A percentile compares a stretch with the other conserved stretches of the same genome.
Conservation (phyloP, 1,140 invertebrate species). For the Zelostemma sp. region DNA sequence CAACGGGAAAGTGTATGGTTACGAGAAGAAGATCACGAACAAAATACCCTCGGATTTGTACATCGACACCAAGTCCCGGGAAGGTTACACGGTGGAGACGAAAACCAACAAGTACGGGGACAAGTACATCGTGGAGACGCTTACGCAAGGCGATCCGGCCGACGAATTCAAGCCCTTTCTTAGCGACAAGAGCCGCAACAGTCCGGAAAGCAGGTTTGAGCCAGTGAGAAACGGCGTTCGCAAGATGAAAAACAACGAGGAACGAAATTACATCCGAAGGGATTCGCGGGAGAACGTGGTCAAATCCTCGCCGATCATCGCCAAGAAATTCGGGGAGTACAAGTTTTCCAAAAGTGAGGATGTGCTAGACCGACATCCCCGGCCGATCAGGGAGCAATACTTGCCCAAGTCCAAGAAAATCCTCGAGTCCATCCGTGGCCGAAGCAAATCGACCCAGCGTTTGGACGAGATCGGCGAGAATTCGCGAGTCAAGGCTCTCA, state of each 20-base stretch:
- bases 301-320: conserved; percentile 38
- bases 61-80: conserved; percentile 52
- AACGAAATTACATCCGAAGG: conserved; percentile 27
- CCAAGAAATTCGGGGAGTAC: conserved; percentile 55
- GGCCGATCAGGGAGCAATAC: conserved; percentile 39
- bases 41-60: conserved; percentile 56
- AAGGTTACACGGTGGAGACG: conserved; percentile 72
- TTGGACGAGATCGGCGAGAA: conserved; percentile 38
- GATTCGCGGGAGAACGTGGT: conserved; percentile 32
- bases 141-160: conserved; percentile 57
- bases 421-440: conserved; percentile 58
- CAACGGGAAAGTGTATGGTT: conserved; percentile 64
- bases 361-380: conserved; percentile 51
- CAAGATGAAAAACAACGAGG: conserved; percentile 28
- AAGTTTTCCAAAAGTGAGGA: conserved; percentile 62
- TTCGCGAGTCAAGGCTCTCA: conserved; percentile 47
- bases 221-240: conserved; percentile 13
- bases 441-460: conserved; percentile 63
- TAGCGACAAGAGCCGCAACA: conserved; percentile 53
- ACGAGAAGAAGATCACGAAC: conserved; percentile 66
- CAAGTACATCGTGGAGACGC: conserved; percentile 72
- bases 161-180: conserved; percentile 60
- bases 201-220: conserved; percentile 53
- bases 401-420: conserved; percentile 59
- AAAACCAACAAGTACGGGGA: conserved; percentile 70